A percentile compares a stretch with the other conserved stretches of the same genome.
phyloP scores from a whole-genome alignment of 2,888 invertebrate genomes.

The Drosophila borborema region DNA sequence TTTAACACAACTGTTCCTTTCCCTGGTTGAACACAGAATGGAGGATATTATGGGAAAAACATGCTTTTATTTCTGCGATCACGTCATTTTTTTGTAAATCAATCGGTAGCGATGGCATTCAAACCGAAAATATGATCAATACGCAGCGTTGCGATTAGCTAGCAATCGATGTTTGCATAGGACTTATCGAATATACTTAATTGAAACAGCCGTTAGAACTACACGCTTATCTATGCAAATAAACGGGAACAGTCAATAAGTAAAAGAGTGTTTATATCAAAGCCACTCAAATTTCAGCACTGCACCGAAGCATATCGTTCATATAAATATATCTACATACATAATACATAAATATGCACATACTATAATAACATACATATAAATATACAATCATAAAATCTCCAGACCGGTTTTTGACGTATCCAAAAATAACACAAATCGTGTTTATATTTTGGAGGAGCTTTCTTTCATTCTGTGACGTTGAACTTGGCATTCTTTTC shows the following conservation, averaged over 20 bases:
- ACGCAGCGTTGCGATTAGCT: neutral
- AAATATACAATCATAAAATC: conserved; percentile 5
- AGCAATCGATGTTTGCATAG: conserved; percentile 2
- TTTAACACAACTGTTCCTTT: neutral
- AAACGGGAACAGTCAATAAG: neutral
- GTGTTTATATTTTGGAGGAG: conserved; percentile 6
- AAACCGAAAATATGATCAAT: conserved; percentile 9
- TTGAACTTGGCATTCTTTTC: conserved; percentile 30
- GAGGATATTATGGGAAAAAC: neutral
- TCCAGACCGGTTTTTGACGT: conserved; percentile 41
- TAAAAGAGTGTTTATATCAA: neutral
- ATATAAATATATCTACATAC: neutral
- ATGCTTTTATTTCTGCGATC: conserved; percentile 1
- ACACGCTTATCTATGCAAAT: neutral
- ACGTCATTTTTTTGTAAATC: neutral
- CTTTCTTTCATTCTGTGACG: conserved; percentile 35
- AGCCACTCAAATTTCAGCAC: neutral
- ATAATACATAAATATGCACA: neutral
- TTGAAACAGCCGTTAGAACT: neutral
- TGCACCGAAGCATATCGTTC: neutral
- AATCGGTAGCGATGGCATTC: conserved; percentile 4
- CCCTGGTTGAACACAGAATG: neutral
- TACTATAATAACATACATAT: neutral
- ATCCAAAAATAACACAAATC: conserved; percentile 10
- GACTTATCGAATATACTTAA: conserved; percentile 1